These are phyloP conservation scores for Bucco capensis DNA, from an alignment of 2,113 vertebrate species.

Conservation along the genomic window DNA sequence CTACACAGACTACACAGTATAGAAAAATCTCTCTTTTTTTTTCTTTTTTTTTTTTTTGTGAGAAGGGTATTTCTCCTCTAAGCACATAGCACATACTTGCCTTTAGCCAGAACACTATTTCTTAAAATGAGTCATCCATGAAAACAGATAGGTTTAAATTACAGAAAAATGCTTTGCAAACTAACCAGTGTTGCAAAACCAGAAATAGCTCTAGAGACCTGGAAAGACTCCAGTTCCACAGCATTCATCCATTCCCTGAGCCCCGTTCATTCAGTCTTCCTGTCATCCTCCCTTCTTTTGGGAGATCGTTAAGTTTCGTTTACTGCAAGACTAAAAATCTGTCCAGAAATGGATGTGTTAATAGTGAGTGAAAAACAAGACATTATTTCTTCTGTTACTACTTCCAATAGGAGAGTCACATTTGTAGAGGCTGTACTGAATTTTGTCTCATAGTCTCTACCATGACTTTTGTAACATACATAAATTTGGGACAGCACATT, in stretches of 20 bases:
- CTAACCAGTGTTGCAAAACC: constrained; percentile 17
- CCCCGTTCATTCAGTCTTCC: background rate
- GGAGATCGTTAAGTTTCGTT: background rate
- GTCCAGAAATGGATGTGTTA: background rate
- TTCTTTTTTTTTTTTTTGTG: background rate
- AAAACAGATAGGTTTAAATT: constrained; percentile 29
- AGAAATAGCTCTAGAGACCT: constrained; percentile 23
- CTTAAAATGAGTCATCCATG: constrained; percentile 21
- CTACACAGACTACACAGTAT: background rate
- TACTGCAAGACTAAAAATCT: background rate
- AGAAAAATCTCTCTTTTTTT: background rate
- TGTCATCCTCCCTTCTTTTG: background rate
- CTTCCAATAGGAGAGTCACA: background rate
- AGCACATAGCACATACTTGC: background rate
- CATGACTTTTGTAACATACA: background rate
- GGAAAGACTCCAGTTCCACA: constrained; percentile 1
- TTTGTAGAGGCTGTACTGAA: background rate
- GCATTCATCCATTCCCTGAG: background rate
- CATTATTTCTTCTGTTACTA: background rate
- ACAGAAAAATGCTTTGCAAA: constrained; percentile 27
- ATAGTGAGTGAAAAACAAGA: background rate
- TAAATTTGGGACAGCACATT: background rate
- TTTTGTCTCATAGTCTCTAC: background rate
- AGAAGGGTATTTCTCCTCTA: background rate
- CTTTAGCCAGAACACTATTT: background rate